A percentile compares a stretch with the other conserved stretches of the same genome.
These are phyloP conservation scores for Sylvia atricapilla DNA, from an alignment of 2,113 vertebrate genomes.

Conservation along the genomic window DNA sequence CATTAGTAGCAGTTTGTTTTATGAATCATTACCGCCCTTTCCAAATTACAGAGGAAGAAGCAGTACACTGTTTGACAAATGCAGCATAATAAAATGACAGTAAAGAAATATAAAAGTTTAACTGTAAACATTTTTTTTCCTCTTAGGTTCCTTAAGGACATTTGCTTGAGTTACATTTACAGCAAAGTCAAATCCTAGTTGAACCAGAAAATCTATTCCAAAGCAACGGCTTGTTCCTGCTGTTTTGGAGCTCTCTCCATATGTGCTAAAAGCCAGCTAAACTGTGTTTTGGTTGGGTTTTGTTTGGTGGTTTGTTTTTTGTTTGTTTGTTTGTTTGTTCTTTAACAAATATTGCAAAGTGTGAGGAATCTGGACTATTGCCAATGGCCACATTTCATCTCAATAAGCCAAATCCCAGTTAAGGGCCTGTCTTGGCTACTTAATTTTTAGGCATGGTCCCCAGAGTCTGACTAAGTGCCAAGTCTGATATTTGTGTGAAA, in stretches of 20 bases:
- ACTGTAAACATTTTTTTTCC: not conserved
- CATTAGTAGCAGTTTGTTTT: conserved; percentile 4
- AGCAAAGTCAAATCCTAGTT: not conserved
- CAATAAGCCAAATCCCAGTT: not conserved
- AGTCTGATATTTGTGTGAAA: conserved; percentile 4
- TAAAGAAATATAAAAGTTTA: not conserved
- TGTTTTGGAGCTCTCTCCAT: not conserved
- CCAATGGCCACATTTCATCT: not conserved
- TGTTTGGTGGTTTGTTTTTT: not conserved
- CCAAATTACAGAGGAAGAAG: not conserved
- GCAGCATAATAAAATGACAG: not conserved
- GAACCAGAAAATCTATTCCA: not conserved
- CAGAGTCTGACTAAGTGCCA: not conserved
- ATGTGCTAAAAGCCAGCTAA: not conserved
- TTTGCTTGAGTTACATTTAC: not conserved
- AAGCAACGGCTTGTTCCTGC: not conserved
- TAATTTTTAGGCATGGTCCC: conserved; percentile 4
- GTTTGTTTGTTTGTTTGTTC: not conserved
- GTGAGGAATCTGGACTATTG: not conserved
- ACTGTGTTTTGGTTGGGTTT: not conserved
- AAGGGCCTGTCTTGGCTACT: not conserved
- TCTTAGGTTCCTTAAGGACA: not conserved
- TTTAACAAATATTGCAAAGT: not conserved
- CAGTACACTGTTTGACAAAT: not conserved
- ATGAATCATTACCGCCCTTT: conserved; percentile 15